phyloP scores from a whole-genome alignment of 53 echinoderm and acorn worm genomes.

The Holothuria leucospilota region DNA sequence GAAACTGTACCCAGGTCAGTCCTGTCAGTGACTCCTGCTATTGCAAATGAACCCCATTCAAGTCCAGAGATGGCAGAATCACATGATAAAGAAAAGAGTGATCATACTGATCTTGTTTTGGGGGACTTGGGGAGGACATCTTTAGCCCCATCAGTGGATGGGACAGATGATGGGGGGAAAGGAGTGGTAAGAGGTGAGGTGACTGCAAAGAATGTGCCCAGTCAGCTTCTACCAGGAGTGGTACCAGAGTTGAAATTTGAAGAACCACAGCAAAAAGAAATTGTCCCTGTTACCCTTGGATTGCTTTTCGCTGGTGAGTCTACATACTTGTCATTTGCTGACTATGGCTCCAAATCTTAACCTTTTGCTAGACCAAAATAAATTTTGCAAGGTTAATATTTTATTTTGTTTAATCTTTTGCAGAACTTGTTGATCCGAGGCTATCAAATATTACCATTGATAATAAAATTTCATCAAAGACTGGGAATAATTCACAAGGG shows the following conservation, averaged over 20 bases:
- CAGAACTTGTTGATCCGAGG: conserved; percentile 19
- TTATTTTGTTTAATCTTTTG: not conserved
- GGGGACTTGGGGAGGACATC: too few species aligned
- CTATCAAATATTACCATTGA: conserved; percentile 2
- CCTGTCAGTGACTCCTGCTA: too few species aligned
- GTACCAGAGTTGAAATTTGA: conserved; percentile 37
- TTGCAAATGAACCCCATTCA: too few species aligned
- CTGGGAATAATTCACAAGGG: not conserved
- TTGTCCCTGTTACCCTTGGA: conserved; percentile 21
- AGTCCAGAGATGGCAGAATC: too few species aligned
- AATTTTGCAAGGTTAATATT: too few species aligned
- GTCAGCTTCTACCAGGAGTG: not conserved
- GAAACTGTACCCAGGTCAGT: too few species aligned
- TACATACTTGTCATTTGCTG: too few species aligned
- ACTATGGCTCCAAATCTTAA: too few species aligned
- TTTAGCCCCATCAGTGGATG: too few species aligned
- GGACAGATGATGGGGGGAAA: not conserved
- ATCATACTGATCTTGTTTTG: too few species aligned
- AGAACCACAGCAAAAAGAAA: not conserved
- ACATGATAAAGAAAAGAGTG: too few species aligned
- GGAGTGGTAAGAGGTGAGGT: not conserved
- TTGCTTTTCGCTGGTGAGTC: conserved; percentile 12
- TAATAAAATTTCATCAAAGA: conserved; percentile 27
- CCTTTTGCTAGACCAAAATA: too few species aligned
- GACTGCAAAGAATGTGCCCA: not conserved